Base-by-base conservation (phyloP, 2,113 vertebrate genomes). In the Melospiza georgiana region DNA sequence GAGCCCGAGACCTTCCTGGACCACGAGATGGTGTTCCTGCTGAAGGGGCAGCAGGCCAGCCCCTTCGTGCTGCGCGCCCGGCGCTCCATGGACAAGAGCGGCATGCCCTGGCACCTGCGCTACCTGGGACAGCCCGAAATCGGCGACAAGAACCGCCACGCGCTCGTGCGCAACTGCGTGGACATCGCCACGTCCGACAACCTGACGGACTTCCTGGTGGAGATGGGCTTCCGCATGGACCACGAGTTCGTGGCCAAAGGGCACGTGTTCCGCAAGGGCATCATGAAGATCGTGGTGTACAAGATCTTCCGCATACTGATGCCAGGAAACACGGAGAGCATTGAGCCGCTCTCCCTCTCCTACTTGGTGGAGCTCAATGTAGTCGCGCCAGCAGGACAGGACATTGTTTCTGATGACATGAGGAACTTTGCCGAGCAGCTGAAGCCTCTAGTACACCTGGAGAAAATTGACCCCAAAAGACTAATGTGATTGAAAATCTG, bases 221-320 rank as follows among this genome's bases (percentile, higher is more conserved):
- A 99, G 96, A 99, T 99, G 99, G 99, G 99, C 30, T 99, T 99
- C 97, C 99, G 99, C 82, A 99, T 99, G 99, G 99, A 99, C 98
- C 99, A 99, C 7, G 99, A 99, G 94, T 99, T 99, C 78, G 98
- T 99, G 24, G 98, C 99, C 81, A 99, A 98, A 37, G 99, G 99
- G 5, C 99, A 99, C 54, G 94, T 99, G 58, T 99, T 99, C 95
- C 99, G 99, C 59, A 99, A 99, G 94, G 99, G 99, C 11, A 98
- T 97, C 3, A 99, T 99, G 98, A 99, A 99, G 97, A 97, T 99
- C 8, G 97, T 99, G 87, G 99, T 99, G 11, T 99, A 99, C 97
- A 99, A 99, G 96, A 97, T 99, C 87, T 99, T 98, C 48, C 99
- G 99, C 9, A 98, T 99, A 61, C 95, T 99, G 17, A 98, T 99